Percentiles rank a stretch among this genome's conserved stretches.
Conservation (phyloP, 2,888 invertebrate species). For the Trichopria drosophilae region DNA sequence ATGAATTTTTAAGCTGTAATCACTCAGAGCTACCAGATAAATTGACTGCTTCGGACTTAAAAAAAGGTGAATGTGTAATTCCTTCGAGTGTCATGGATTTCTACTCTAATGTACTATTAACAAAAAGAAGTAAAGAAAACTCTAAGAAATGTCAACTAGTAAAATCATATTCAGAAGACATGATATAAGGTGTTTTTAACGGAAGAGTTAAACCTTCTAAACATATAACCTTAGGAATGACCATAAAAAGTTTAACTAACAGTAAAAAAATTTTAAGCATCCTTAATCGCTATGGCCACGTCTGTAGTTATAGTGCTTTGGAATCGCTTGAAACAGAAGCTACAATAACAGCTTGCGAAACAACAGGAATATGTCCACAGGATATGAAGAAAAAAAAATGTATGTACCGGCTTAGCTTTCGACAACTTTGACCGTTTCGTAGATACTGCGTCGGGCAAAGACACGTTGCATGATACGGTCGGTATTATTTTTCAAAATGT, state of each 20-base stretch:
- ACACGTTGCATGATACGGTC: too few relatives aligned
- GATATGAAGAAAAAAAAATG: slow-evolving; percentile 9
- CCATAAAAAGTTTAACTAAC: slow-evolving; percentile 41
- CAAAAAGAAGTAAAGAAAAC: slow-evolving; percentile 2
- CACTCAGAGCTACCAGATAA: too few relatives aligned
- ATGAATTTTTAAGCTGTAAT: too few relatives aligned
- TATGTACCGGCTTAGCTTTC: slow-evolving; percentile 1
- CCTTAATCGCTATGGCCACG: slow-evolving; percentile 40
- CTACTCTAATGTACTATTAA: slow-evolving; percentile 10
- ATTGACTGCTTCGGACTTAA: slow-evolving; percentile 10
- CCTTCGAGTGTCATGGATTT: slow-evolving; percentile 21
- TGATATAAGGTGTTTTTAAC: slow-evolving; percentile 34
- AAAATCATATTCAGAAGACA: slow-evolving; percentile 29
- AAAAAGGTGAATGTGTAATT: slow-evolving; percentile 28
- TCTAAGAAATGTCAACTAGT: too few relatives aligned
- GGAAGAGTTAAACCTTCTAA: slow-evolving; percentile 41
- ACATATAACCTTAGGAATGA: slow-evolving; percentile 40
- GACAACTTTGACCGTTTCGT: neutral
- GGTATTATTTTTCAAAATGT: too few relatives aligned
- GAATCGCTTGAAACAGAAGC: slow-evolving; percentile 44
- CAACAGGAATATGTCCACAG: slow-evolving; percentile 21
- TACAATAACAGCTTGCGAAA: slow-evolving; percentile 31
- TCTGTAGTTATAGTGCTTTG: slow-evolving; percentile 38
- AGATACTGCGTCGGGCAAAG: neutral
- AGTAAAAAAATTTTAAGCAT: slow-evolving; percentile 39